Evolutionary conservation across 2,113 vertebrate species (phyloP).

Genomic region (Chroicocephalus ridibundus): DNA sequence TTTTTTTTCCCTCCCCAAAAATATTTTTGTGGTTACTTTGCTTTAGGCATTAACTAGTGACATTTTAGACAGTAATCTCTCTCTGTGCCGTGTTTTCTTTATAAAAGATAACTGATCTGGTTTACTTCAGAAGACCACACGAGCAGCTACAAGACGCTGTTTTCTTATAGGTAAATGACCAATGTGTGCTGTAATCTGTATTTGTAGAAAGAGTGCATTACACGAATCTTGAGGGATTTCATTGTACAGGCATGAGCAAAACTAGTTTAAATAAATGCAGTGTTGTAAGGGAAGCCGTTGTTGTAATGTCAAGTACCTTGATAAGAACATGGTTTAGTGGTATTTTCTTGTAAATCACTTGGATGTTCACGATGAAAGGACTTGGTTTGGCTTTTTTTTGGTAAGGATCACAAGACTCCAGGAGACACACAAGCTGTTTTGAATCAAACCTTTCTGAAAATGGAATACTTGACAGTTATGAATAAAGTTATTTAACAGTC

Average conservation of each 20-base stretch:
- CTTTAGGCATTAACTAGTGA: neutral
- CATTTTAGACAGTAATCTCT: neutral
- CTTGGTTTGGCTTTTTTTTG: neutral
- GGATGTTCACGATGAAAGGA: neutral
- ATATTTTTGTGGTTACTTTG: constrained; percentile 1
- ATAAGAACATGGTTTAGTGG: neutral
- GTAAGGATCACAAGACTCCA: neutral
- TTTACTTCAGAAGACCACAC: neutral
- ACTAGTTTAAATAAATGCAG: neutral
- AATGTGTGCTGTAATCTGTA: neutral
- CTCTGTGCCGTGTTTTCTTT: neutral
- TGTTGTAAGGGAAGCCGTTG: neutral
- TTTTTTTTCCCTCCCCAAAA: neutral
- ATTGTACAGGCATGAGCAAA: neutral
- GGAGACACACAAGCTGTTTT: constrained; percentile 7
- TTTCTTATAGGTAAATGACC: neutral
- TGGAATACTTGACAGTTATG: constrained; percentile 53
- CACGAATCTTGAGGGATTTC: neutral
- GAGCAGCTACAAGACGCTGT: neutral
- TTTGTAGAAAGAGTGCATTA: neutral
- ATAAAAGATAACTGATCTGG: neutral
- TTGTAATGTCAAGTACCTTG: neutral
- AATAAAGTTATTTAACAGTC: constrained; percentile 65
- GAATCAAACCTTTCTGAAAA: constrained; percentile 62
- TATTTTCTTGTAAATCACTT: neutral